Base-by-base conservation (phyloP, 2,113 vertebrate genomes). In the Tragelaphus buxtoni region DNA sequence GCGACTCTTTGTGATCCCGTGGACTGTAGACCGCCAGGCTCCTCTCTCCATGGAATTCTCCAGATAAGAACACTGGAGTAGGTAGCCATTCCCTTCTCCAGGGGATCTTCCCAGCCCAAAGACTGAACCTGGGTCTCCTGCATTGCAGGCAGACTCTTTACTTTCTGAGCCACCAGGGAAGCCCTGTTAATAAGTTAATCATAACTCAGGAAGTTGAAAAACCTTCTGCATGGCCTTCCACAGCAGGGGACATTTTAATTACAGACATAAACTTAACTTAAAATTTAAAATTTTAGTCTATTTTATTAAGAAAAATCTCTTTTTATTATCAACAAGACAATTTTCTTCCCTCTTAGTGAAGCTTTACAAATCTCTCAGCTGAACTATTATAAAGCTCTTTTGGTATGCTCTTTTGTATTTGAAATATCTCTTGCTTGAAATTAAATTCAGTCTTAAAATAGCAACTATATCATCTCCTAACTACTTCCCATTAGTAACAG, bases 391-490 rank as follows among this genome's bases (percentile, higher is more conserved):
- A 74, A 90, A 97, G 76, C 86, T 95, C 72, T 92, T 96, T 94
- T 56, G 35, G 92, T 95, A 20, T 84, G 35, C 65, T 89, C 84
- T 97, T 96, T 97, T 97, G n/a, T 94, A 86, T 97, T 97, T 96
- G 94, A 97, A 97, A 82, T 97, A 89, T 95, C 90, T 96, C 88
- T 96, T 97, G 90, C 92, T 96, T 96, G 94, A 97, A 98, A 97
- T 98, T 96, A 97, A 98, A 97, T 94, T 97, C 88, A 76, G 58
- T 96, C 94, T 87, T 91, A 97, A 98, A 98, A 98, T 97, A 98
- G 96, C 90, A 92, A 88, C 96, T 96, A 45, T 97, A 97, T 97
- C 97, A 97, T 93, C 89, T 90, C 58, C 90, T 96, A 92, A 61
- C 94, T 83, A 95, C 96, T 97, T 97, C 60, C 97, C 88, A 97